Base-by-base conservation (phyloP, 2,113 vertebrate species). In the Zeus faber region DNA sequence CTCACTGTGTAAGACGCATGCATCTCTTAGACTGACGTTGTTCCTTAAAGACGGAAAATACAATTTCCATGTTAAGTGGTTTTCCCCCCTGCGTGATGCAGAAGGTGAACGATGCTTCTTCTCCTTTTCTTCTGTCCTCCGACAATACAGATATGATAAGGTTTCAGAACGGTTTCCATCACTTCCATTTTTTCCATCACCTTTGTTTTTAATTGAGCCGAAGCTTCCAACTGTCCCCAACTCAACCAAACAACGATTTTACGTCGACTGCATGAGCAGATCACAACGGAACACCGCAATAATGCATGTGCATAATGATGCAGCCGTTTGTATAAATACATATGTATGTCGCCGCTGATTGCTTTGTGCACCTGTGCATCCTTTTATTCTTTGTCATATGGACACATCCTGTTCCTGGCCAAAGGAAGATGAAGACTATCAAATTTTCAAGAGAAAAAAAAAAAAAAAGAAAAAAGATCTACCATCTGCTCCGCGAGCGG, bases 31-130 rank as follows among this genome's bases (percentile, higher is more conserved):
- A 56, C 66, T 50, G 58, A n/a, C n/a, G 58, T 67, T 74, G 31
- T 50, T 49, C 47, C 40, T 56, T 27, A 62, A 63, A 64, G n/a
- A n/a, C n/a, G n/a, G n/a, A 79, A 83, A 80, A 75, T 45, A 69
- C 73, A 77, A 81, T 85, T 87, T 84, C 74, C 77, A 85, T 85
- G 77, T 78, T 79, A 81, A 85, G 81, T 80, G 70, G 67, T 68
- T 79, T 67, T 20, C 56, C 66, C 73, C 21, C 44, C 44, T 47
- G 49, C 43, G 41, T 71, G 65, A 54, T 74, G 64, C 70, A 25
- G 37, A 51, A n/a, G 14, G 33, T 63, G 63, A 72, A 63, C 6
- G 11, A 64, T 25, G 16, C 49, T 47, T n/a, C 53, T 77, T 77
- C 70, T 66, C 41, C 16, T 5, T 20, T 43, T 20, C 16, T 43